Evolutionary conservation across 2,888 invertebrate genomes (phyloP).

Genomic region (Aphidius colemani): DNA sequence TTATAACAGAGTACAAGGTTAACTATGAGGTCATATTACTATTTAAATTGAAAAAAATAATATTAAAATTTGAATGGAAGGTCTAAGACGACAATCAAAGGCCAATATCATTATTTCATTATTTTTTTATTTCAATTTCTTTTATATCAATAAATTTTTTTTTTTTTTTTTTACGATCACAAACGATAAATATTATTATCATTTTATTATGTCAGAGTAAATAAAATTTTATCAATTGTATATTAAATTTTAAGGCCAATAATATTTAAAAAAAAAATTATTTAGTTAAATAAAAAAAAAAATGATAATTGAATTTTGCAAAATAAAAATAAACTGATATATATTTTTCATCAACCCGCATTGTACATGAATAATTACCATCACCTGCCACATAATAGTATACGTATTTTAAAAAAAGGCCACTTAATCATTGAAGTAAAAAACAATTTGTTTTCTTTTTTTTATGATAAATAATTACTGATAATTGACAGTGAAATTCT

Average conservation of each 20-base stretch:
- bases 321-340: background rate
- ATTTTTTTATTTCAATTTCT: background rate
- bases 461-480: no score
- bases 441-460: no score
- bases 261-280: background rate
- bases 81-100: no score
- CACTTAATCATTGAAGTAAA: no score
- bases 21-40: background rate
- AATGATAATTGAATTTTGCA: background rate
- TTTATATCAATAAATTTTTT: background rate
- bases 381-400: background rate
- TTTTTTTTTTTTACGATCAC: no score
- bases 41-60: constrained; percentile 4
- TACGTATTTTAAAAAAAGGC: no score
- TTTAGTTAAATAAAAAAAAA: background rate
- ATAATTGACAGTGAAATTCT: no score
- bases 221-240: no score
- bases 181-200: no score
- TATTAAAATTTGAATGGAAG: background rate
- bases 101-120: constrained; percentile 3
- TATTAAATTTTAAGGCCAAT: background rate
- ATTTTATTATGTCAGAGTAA: no score
- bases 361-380: no score
- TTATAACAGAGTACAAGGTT: background rate
- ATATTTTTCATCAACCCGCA: background rate